A percentile compares a stretch with the other conserved stretches of the same genome.
phyloP scores from a whole-genome alignment of 2,113 vertebrate genomes.

The Cyprinodon brontotheroides region DNA sequence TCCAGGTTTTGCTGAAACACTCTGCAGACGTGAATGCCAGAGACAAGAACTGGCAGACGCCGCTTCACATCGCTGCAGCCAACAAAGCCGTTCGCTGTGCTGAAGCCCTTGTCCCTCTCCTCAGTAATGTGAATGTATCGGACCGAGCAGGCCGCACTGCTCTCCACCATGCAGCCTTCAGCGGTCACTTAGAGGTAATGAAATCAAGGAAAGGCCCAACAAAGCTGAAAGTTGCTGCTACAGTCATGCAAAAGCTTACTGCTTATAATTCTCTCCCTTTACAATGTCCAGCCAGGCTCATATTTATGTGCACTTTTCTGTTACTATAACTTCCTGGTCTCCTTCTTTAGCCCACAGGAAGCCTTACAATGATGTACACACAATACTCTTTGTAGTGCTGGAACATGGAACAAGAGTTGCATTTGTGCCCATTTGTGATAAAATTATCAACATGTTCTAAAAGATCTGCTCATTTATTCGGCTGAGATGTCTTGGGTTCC shows the following conservation, averaged over 20 bases:
- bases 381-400: slow-evolving; percentile 17
- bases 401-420: slow-evolving; percentile 3
- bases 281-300: neutral
- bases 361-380: slow-evolving; percentile 33
- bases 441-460: slow-evolving; percentile 6
- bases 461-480: neutral
- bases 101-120: slow-evolving; percentile 92
- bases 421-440: slow-evolving; percentile 8
- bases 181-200: slow-evolving; percentile 92
- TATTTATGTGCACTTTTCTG: neutral
- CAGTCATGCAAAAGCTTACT: neutral
- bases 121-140: slow-evolving; percentile 97
- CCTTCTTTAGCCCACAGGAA: slow-evolving; percentile 26
- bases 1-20: slow-evolving; percentile 97
- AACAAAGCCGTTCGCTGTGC: slow-evolving; percentile 98
- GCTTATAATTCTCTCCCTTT: neutral
- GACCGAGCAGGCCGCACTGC: slow-evolving; percentile 95
- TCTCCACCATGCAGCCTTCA: slow-evolving; percentile 97
- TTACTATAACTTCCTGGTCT: slow-evolving; percentile 4
- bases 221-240: neutral
- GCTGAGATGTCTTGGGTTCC: too few relatives aligned
- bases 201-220: neutral
- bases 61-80: slow-evolving; percentile 94
- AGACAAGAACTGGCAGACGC: slow-evolving; percentile 99
- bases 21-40: slow-evolving; percentile 97